Conservation (phyloP, 1,140 invertebrate species). For the Cylas formicarius region DNA sequence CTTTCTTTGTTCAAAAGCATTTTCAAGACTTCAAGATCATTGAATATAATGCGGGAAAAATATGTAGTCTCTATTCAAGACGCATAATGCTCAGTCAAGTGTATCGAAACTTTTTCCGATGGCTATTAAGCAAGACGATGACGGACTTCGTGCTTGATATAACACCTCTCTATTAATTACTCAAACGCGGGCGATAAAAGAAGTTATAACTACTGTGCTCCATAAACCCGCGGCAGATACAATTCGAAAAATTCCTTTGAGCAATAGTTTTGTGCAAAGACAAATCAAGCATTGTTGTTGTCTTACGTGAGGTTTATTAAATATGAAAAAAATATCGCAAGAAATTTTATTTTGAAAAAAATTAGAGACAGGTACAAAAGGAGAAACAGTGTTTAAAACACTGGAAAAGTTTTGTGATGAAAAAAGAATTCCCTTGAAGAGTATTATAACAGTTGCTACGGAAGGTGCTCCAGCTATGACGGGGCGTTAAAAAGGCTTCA, state of each 20-base stretch:
- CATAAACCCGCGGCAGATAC: slow-evolving; percentile 37
- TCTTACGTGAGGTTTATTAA: slow-evolving; percentile 21
- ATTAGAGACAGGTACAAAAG: slow-evolving; percentile 19
- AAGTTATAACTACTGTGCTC: slow-evolving; percentile 35
- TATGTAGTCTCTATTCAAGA: slow-evolving; percentile 30
- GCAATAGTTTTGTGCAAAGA: slow-evolving; percentile 34
- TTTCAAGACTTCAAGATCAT: slow-evolving; percentile 32
- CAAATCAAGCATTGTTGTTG: slow-evolving; percentile 19
- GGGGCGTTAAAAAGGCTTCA: slow-evolving; percentile 15
- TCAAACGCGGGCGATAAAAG: slow-evolving; percentile 34
- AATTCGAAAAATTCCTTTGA: slow-evolving; percentile 38
- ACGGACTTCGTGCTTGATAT: slow-evolving; percentile 37
- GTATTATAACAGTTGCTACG: slow-evolving; percentile 28
- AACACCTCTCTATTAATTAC: slow-evolving; percentile 39
- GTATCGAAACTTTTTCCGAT: slow-evolving; percentile 8
- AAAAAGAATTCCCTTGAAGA: slow-evolving; percentile 28
- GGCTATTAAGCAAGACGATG: slow-evolving; percentile 28
- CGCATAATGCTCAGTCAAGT: slow-evolving; percentile 16
- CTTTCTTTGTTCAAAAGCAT: slow-evolving; percentile 25
- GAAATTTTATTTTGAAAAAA: slow-evolving; percentile 24
- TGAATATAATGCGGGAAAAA: slow-evolving; percentile 34
- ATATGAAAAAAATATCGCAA: slow-evolving; percentile 18
- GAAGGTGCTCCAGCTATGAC: slow-evolving; percentile 28
- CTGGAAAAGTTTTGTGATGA: slow-evolving; percentile 28
- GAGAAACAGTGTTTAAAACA: slow-evolving; percentile 36